These are phyloP conservation scores for Eubasilissa regina DNA, from an alignment of 1,140 invertebrate species.

Conservation along the genomic window DNA sequence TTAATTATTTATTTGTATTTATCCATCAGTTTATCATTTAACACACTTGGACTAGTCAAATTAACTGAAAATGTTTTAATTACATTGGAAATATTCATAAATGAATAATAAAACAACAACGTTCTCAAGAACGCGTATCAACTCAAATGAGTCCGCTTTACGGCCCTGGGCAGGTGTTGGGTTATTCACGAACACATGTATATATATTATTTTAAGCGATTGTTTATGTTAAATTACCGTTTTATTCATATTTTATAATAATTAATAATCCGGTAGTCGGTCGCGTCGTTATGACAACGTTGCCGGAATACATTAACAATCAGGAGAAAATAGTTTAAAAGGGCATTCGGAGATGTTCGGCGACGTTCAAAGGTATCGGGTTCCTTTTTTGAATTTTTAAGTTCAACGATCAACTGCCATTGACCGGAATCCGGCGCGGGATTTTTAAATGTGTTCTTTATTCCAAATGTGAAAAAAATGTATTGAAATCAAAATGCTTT, in stretches of 20 bases:
- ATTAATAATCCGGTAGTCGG: constrained; percentile 33
- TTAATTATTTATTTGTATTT: too few species aligned
- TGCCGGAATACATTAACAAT: constrained; percentile 22
- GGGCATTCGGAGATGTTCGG: constrained; percentile 3
- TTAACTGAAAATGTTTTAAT: too few species aligned
- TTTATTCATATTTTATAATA: constrained; percentile 15
- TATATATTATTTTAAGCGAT: constrained; percentile 24
- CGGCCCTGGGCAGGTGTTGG: background rate
- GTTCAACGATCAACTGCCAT: background rate
- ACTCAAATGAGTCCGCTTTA: background rate
- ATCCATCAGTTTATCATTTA: too few species aligned
- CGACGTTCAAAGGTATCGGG: constrained; percentile 17
- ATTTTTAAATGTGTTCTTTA: background rate
- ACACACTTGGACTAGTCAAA: too few species aligned
- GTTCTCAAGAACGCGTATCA: background rate
- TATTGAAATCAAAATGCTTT: too few species aligned
- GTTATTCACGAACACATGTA: constrained; percentile 5
- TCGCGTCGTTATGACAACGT: background rate
- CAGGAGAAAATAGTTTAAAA: background rate
- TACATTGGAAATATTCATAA: background rate
- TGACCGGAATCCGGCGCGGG: constrained; percentile 6
- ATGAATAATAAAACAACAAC: background rate
- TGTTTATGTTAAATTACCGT: constrained; percentile 17
- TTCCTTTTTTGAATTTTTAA: constrained; percentile 17
- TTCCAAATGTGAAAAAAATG: background rate